Evolutionary conservation across 1,140 invertebrate species (phyloP).

Genomic region (Ephestia elutella): DNA sequence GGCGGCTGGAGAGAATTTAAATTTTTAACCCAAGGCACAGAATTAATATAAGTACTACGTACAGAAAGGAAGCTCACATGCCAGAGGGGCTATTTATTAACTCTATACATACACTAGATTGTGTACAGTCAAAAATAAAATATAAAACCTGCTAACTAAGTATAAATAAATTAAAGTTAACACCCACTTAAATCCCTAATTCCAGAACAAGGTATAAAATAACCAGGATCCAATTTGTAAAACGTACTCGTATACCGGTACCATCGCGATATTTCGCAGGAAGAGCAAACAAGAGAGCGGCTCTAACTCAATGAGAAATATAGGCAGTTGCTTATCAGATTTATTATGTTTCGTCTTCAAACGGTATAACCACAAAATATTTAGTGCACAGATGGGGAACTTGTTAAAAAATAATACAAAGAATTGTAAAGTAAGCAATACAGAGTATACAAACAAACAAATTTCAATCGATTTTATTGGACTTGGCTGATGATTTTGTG

Average conservation of each 20-base stretch:
- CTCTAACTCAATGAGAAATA: slow-evolving; percentile 21
- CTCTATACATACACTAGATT: no score
- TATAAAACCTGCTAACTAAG: background rate
- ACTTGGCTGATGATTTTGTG: no score
- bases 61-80: no score
- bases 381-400: background rate
- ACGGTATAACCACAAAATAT: background rate
- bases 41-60: no score
- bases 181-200: background rate
- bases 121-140: background rate
- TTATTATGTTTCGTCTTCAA: slow-evolving; percentile 21
- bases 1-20: no score
- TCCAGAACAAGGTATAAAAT: background rate
- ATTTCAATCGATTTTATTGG: no score
- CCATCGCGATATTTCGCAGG: slow-evolving; percentile 1
- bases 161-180: background rate
- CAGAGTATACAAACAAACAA: no score
- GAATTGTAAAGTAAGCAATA: no score
- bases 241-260: background rate
- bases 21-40: no score
- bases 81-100: no score
- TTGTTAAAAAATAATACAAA: background rate
- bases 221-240: background rate
- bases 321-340: slow-evolving; percentile 29
- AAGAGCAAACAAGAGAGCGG: slow-evolving; percentile 17